Conservation (phyloP, 2,888 invertebrate genomes). For the Agrochola litura region DNA sequence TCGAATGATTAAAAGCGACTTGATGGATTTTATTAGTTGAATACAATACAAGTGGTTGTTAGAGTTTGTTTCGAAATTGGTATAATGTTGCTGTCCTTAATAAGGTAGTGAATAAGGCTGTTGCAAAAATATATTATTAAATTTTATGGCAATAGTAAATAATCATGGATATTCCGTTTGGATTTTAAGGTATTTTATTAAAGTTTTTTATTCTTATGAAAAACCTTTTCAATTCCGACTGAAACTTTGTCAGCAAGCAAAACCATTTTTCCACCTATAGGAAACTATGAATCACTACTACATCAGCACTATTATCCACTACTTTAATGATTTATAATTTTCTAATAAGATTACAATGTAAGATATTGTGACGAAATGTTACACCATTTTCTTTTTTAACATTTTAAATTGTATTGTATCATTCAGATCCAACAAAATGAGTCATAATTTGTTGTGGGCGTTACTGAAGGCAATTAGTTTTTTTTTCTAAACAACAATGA, state of each 20-base stretch:
- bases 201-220: neutral
- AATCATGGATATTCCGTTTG: no score
- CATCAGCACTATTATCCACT: neutral
- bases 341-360: neutral
- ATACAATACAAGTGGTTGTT: slow-evolving; percentile 5
- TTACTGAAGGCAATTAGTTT: slow-evolving; percentile 60
- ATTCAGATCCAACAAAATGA: slow-evolving; percentile 1
- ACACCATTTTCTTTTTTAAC: neutral
- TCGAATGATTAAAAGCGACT: slow-evolving; percentile 4
- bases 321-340: neutral
- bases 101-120: neutral
- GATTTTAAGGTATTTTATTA: neutral
- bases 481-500: slow-evolving; percentile 48
- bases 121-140: neutral
- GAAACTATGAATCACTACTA: neutral
- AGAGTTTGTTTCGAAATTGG: slow-evolving; percentile 7
- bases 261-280: no score
- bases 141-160: neutral
- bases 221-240: neutral
- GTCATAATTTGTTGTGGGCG: slow-evolving; percentile 52
- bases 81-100: slow-evolving; percentile 13
- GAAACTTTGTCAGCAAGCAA: neutral
- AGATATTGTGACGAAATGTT: no score
- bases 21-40: slow-evolving; percentile 3
- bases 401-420: neutral